Percentiles rank a stretch among this genome's conserved stretches.
Conservation (phyloP, 2,113 vertebrate genomes). For the Nerophis lumbriciformis region DNA sequence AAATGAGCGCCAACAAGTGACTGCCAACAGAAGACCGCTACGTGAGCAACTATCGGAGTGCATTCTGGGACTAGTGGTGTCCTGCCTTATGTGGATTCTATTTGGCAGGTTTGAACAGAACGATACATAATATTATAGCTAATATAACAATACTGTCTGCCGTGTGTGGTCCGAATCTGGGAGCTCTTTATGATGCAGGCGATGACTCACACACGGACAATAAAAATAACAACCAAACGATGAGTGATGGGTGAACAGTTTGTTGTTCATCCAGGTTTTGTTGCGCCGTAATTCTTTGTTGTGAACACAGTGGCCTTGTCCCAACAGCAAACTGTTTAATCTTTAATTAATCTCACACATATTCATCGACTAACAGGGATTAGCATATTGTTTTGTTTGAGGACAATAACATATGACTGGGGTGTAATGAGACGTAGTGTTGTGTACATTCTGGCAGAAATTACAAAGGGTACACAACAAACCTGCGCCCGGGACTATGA, state of each 20-base stretch:
- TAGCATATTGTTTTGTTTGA: conserved; percentile 63
- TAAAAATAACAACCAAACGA: conserved; percentile 15
- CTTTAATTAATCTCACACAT: conserved; percentile 55
- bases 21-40: too few species aligned
- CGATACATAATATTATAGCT: too few species aligned
- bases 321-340: conserved; percentile 47
- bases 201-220: conserved; percentile 31
- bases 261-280: conserved; percentile 39
- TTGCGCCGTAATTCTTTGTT: conserved; percentile 32
- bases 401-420: conserved; percentile 40
- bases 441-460: conserved; percentile 43
- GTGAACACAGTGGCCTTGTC: conserved; percentile 32
- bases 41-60: too few species aligned
- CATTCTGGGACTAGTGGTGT: too few species aligned
- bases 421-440: conserved; percentile 36
- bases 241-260: conserved; percentile 13
- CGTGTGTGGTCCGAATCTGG: not conserved
- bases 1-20: too few species aligned
- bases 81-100: too few species aligned
- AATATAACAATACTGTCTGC: not conserved
- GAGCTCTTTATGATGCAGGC: conserved; percentile 34
- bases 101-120: too few species aligned
- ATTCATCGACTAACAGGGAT: conserved; percentile 48
- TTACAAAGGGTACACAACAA: conserved; percentile 51
- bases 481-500: not conserved